These are phyloP conservation scores for Megalurothrips usitatus DNA, from an alignment of 2,888 invertebrate genomes.

Conservation along the genomic window DNA sequence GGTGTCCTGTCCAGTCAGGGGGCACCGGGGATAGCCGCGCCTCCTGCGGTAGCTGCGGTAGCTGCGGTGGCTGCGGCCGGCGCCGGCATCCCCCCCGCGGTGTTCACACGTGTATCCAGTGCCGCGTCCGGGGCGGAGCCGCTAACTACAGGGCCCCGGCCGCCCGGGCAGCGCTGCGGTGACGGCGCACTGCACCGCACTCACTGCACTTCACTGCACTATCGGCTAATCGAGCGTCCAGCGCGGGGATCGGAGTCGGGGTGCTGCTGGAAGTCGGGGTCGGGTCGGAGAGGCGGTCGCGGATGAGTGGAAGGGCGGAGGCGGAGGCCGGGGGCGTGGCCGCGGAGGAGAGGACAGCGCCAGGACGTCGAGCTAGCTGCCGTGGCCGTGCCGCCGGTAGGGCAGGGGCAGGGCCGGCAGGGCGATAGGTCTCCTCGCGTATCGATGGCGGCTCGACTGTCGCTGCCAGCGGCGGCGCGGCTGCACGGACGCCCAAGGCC, in stretches of 20 bases:
- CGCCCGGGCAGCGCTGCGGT: not conserved
- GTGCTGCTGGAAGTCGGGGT: not conserved
- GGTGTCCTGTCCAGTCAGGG: too few relatives aligned
- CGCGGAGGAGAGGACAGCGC: not conserved
- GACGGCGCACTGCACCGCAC: not conserved
- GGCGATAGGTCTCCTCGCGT: not conserved
- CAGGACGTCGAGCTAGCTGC: not conserved
- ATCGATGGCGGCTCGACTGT: not conserved
- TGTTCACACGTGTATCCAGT: conserved; percentile 15
- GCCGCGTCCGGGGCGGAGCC: not conserved
- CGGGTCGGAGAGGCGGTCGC: too few relatives aligned
- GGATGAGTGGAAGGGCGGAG: not conserved
- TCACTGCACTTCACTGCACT: not conserved
- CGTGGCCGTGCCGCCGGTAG: not conserved
- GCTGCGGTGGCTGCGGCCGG: too few relatives aligned
- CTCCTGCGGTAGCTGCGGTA: too few relatives aligned
- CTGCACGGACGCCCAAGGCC: not conserved
- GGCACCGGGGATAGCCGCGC: too few relatives aligned
- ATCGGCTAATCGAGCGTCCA: not conserved
- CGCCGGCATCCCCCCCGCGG: not conserved
- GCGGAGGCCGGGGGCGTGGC: not conserved
- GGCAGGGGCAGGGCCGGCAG: not conserved
- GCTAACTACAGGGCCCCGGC: not conserved
- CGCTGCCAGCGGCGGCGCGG: not conserved
- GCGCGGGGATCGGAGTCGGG: not conserved